Percentiles rank a stretch among this genome's conserved stretches.
These are phyloP conservation scores for Eubucco bourcierii DNA, from an alignment of 2,113 vertebrate species.

Conservation along the genomic window DNA sequence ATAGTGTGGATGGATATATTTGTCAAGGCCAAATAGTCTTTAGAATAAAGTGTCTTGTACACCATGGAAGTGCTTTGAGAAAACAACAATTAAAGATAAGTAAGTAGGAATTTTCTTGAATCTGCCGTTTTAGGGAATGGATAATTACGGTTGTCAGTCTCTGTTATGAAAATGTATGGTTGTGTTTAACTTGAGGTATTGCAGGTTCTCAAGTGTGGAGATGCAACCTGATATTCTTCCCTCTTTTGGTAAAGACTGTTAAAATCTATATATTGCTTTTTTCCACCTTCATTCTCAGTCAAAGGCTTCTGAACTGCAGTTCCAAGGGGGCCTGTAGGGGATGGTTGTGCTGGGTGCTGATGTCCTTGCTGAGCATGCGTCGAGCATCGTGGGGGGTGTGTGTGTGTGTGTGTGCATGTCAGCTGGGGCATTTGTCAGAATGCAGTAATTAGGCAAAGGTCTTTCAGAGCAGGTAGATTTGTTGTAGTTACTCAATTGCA, in stretches of 20 bases:
- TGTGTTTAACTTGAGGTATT: not conserved
- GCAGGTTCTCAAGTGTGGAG: not conserved
- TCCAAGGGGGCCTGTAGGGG: not conserved
- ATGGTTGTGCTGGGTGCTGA: fast-evolving
- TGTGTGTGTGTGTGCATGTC: not conserved
- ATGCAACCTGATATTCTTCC: not conserved
- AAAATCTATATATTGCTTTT: not conserved
- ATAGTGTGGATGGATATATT: not conserved
- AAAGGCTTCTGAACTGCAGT: not conserved
- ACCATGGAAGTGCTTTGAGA: not conserved
- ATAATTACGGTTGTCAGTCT: not conserved
- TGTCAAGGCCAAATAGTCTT: too few species aligned
- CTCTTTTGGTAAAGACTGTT: not conserved
- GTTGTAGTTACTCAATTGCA: not conserved
- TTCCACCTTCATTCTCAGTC: not conserved
- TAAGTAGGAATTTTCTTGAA: not conserved
- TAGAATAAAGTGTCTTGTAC: too few species aligned
- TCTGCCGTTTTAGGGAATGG: not conserved
- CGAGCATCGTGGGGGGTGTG: fast-evolving
- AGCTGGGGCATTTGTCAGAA: not conserved
- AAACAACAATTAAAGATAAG: not conserved
- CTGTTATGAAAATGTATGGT: not conserved
- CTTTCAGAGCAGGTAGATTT: not conserved
- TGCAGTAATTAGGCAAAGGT: not conserved
- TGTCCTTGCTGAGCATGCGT: not conserved